phyloP scores from a whole-genome alignment of 1,140 invertebrate genomes.

The Neotoxoptera formosana region DNA sequence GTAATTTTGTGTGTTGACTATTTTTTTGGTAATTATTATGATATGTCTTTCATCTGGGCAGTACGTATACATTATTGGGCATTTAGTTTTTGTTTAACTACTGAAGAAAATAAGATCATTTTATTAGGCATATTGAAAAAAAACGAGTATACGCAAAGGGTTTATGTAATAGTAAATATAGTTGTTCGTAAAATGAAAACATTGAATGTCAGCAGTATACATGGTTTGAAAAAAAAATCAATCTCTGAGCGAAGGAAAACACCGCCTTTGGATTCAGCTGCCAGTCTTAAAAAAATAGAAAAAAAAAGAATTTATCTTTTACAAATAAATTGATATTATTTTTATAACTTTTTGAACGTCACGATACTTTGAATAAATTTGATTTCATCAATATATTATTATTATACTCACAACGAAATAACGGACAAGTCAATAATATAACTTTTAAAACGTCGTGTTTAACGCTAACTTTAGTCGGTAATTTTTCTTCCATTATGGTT shows the following conservation, averaged over 20 bases:
- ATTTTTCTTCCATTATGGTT: background rate
- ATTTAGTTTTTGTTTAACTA: too few species aligned
- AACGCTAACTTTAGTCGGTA: background rate
- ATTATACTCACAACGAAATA: background rate
- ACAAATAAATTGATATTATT: background rate
- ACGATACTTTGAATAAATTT: background rate
- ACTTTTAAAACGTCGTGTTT: background rate
- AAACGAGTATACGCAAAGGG: too few species aligned
- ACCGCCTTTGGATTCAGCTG: background rate
- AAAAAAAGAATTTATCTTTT: background rate
- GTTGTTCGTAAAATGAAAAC: background rate
- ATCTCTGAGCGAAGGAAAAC: background rate
- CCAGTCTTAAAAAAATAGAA: background rate
- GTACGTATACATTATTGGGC: background rate
- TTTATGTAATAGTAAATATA: background rate
- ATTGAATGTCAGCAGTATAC: background rate
- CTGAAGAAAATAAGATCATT: background rate
- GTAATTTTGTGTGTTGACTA: background rate
- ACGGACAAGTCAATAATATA: background rate
- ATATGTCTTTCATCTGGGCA: background rate
- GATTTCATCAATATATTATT: background rate
- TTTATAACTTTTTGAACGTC: background rate
- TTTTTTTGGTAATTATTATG: background rate
- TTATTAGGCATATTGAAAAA: background rate
- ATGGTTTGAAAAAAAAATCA: background rate